Evolutionary conservation across 2,888 invertebrate species (phyloP).

Genomic region (Chelonus formosanus): DNA sequence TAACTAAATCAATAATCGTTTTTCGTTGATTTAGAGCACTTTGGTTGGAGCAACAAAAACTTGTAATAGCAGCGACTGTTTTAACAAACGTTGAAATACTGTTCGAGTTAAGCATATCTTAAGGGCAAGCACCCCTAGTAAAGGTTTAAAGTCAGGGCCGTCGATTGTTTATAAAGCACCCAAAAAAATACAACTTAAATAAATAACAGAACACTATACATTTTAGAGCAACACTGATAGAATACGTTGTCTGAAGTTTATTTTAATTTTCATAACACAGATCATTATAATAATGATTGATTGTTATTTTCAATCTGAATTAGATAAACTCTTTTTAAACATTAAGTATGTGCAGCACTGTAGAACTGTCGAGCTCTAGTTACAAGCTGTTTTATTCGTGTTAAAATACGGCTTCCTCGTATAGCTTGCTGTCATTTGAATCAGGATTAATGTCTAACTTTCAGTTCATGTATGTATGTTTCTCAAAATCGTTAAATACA

Average conservation of each 20-base stretch:
- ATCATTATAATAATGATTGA: not conserved
- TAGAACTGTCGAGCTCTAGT: slow-evolving; percentile 41
- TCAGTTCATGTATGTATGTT: slow-evolving; percentile 31
- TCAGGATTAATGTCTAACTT: slow-evolving; percentile 53
- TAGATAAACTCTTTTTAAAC: not conserved
- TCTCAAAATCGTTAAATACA: not conserved
- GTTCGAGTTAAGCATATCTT: slow-evolving; percentile 52
- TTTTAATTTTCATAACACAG: too few species aligned
- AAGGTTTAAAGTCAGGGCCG: slow-evolving; percentile 56
- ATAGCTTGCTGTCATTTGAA: slow-evolving; percentile 55
- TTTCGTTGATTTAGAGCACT: too few species aligned
- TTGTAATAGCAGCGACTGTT: slow-evolving; percentile 40
- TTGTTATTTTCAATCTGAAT: slow-evolving; percentile 1
- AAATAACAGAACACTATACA: too few species aligned
- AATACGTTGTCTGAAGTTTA: not conserved
- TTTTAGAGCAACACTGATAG: not conserved
- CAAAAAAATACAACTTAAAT: too few species aligned
- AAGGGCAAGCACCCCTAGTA: slow-evolving; percentile 59
- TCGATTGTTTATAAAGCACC: slow-evolving; percentile 26
- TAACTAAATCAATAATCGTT: too few species aligned
- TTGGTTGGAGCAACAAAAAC: not conserved
- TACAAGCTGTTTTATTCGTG: slow-evolving; percentile 44
- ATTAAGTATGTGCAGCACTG: slow-evolving; percentile 33
- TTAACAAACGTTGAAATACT: slow-evolving; percentile 47
- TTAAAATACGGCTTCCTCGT: slow-evolving; percentile 57